Percentiles rank a stretch among this genome's conserved stretches.
phyloP scores from a whole-genome alignment of 2,888 invertebrate genomes.

The Polymixis flavicincta region DNA sequence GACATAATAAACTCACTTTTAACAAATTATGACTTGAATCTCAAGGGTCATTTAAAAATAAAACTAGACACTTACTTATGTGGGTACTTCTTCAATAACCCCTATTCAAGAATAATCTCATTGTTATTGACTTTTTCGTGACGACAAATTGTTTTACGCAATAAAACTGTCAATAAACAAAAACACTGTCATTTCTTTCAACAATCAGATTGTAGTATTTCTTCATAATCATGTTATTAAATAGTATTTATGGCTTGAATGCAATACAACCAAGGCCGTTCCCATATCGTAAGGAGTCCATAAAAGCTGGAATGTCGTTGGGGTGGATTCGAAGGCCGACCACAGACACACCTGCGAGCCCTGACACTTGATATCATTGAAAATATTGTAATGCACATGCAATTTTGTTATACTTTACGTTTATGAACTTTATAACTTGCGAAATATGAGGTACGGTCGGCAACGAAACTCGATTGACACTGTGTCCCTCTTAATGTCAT shows the following conservation, averaged over 20 bases:
- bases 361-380: slow-evolving; percentile 54
- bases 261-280: slow-evolving; percentile 37
- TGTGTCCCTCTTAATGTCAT: background rate
- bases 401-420: slow-evolving; percentile 54
- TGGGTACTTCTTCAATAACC: too few species aligned
- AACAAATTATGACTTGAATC: background rate
- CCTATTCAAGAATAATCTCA: background rate
- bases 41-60: background rate
- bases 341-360: slow-evolving; percentile 57
- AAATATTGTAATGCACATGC: slow-evolving; percentile 57
- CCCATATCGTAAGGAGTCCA: slow-evolving; percentile 51
- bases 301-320: slow-evolving; percentile 69
- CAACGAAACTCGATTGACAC: background rate
- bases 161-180: background rate
- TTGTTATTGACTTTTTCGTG: too few species aligned
- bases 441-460: background rate
- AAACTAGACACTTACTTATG: background rate
- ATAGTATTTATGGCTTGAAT: slow-evolving; percentile 16
- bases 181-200: background rate
- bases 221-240: slow-evolving; percentile 17
- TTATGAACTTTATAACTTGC: slow-evolving; percentile 32
- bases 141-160: background rate
- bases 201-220: slow-evolving; percentile 10
- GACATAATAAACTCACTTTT: background rate
- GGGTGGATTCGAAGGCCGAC: slow-evolving; percentile 70